A percentile compares a stretch with the other conserved stretches of the same genome.
phyloP scores from a whole-genome alignment of 2,888 invertebrate genomes.

The Ophion ellenae region DNA sequence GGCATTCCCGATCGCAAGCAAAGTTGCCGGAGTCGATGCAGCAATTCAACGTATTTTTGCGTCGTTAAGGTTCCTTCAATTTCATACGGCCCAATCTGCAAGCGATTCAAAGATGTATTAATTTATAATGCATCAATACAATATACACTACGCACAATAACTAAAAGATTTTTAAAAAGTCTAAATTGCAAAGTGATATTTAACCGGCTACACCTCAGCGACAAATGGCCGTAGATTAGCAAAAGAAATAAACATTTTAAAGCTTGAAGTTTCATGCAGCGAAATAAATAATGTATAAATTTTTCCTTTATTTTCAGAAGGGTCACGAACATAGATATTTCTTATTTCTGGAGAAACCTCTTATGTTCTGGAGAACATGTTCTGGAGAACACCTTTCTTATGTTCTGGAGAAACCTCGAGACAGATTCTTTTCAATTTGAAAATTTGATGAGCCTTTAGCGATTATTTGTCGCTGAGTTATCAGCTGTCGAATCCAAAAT shows the following conservation, averaged over 20 bases:
- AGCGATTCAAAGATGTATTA: neutral
- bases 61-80: neutral
- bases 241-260: neutral
- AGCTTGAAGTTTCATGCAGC: neutral
- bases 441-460: neutral
- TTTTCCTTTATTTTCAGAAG: no score
- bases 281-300: no score
- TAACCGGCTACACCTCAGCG: neutral
- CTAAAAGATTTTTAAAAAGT: neutral
- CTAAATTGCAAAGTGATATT: neutral
- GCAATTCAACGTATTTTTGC: neutral
- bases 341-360: neutral
- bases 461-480: neutral
- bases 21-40: neutral
- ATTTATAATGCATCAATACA: neutral
- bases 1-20: constrained; percentile 5
- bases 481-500: neutral
- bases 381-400: no score
- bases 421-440: neutral
- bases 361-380: no score
- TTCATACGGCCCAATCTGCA: neutral
- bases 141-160: neutral
- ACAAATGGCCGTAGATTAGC: neutral
- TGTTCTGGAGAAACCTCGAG: no score
- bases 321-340: neutral